Evolutionary conservation across 2,888 invertebrate genomes (phyloP), one percentile per base, ranked within the genome.

Genomic region (Cosmia pyralina): DNA sequence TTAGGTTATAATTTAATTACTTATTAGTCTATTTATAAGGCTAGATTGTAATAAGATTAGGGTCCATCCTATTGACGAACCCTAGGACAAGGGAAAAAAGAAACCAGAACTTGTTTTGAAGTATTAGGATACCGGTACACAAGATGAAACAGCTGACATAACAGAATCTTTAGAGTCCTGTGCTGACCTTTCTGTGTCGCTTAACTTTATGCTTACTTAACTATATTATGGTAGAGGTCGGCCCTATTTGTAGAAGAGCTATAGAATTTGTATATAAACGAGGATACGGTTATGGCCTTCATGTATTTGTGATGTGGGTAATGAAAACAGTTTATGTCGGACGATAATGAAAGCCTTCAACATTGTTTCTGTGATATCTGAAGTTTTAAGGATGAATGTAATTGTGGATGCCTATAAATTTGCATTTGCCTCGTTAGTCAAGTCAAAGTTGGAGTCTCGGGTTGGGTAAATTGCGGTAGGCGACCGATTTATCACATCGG

Each of bases 21-120:
- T n/a, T n/a, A n/a, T n/a, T n/a, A n/a, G n/a, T n/a, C n/a, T n/a
- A n/a, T n/a, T n/a, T n/a, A n/a, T n/a, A n/a, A 28, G 28, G 28
- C 28, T 28, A 28, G 1, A 28, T 28, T 28, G 28, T 28, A 28
- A 28, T 28, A 28, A 28, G 28, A 28, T 28, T 28, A 28, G 28
- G 28, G 28, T 28, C 28, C 28, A 28, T 28, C 28, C 28, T 28
- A 28, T 28, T 28, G 3, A 28, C 3, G 28, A 28, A 28, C 28
- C 28, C 28, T 28, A 28, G 28, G 28, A 28, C 28, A 28, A 28
- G 28, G 28, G 28, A 28, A 28, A 28, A 28, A 28, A 28, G n/a
- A 28, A 28, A 76, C 74, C 78, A 87, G 84, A 86, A 85, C 85
- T 90, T 87, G 86, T 85, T 88, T 84, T 82, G 77, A 84, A 88